Percentiles rank a stretch among this genome's conserved stretches.
Evolutionary conservation across 2,888 invertebrate genomes (phyloP).

Genomic region (Hydrotaea cyrtoneurina): DNA sequence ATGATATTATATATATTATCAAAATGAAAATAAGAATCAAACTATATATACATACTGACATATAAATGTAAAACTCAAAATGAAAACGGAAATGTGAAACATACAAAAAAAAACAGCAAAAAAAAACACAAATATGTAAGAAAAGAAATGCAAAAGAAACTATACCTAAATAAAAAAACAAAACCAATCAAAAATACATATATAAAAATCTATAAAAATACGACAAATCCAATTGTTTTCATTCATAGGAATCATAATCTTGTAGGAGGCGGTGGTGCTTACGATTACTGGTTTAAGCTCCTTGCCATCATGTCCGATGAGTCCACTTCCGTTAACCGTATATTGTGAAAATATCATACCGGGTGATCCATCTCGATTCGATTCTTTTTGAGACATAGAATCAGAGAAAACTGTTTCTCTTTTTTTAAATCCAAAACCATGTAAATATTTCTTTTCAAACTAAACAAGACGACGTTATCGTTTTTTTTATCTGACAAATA

Average conservation of each 20-base stretch:
- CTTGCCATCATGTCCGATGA: too few relatives aligned
- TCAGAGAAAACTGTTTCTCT: too few relatives aligned
- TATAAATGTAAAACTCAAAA: neutral
- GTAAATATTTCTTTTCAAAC: too few relatives aligned
- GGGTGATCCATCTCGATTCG: too few relatives aligned
- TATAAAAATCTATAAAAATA: constrained; percentile 52
- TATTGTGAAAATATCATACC: too few relatives aligned
- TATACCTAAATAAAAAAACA: constrained; percentile 61
- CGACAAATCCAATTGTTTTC: constrained; percentile 15
- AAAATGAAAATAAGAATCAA: constrained; percentile 71
- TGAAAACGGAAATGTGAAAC: constrained; percentile 19
- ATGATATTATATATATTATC: constrained; percentile 68
- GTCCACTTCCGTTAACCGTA: too few relatives aligned
- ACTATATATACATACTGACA: constrained; percentile 51
- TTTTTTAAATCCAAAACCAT: too few relatives aligned
- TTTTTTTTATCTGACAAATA: too few relatives aligned
- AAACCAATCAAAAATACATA: constrained; percentile 48
- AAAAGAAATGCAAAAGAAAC: constrained; percentile 49
- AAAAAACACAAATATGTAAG: constrained; percentile 14
- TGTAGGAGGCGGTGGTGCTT: too few relatives aligned
- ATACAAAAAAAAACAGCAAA: neutral
- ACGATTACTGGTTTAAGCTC: too few relatives aligned
- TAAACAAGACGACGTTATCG: too few relatives aligned
- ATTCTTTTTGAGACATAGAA: too few relatives aligned
- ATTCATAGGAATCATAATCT: neutral